Evolutionary conservation across 2,797 vertebrate genomes (phyloP).

Genomic region (Acipenser oxyrinchus): DNA sequence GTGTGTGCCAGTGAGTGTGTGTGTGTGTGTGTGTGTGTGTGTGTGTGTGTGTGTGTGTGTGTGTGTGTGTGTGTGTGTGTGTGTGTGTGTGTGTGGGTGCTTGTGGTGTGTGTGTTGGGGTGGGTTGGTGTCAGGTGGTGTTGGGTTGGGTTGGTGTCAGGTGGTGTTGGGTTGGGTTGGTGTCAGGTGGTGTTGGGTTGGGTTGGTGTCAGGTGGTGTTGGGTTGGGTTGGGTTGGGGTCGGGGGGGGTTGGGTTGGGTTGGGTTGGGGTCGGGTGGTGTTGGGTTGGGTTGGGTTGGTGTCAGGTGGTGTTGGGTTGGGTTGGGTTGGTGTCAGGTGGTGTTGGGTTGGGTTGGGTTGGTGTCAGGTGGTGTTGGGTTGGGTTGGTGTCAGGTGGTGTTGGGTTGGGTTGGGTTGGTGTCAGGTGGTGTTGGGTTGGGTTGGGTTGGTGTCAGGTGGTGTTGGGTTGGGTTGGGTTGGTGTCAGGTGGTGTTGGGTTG

Average conservation of each 20-base stretch:
- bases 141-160: conserved; percentile 4
- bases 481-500: conserved; percentile 10
- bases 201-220: no score
- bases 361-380: no score
- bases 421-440: no score
- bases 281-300: no score
- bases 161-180: conserved; percentile 6
- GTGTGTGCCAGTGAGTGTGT: conserved; percentile 21
- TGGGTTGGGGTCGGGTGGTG: no score
- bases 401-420: no score
- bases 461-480: no score
- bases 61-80: conserved; percentile 2
- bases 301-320: no score
- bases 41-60: conserved; percentile 3
- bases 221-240: no score
- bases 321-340: conserved; percentile 19
- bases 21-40: conserved; percentile 7
- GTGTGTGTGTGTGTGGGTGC: conserved; percentile 3
- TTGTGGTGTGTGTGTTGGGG: conserved; percentile 24
- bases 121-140: conserved; percentile 19
- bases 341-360: conserved; percentile 26
- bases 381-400: no score
- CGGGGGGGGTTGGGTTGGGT: no score
- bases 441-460: no score
- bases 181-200: conserved; percentile 6